phyloP scores from a whole-genome alignment of 1,140 invertebrate species.

The Lepidurus couesii region DNA sequence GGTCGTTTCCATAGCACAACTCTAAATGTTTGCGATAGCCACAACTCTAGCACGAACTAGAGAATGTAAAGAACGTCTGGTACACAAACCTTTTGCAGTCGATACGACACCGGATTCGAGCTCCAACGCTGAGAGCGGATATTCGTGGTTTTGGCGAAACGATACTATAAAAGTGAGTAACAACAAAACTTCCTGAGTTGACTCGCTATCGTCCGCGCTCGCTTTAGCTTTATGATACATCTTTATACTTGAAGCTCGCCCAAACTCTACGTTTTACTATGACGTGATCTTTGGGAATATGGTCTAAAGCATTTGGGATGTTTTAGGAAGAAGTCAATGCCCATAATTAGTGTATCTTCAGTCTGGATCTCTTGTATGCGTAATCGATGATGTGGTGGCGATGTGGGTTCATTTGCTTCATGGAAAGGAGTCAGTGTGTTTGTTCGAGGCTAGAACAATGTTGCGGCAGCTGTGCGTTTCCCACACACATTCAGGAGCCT shows the following conservation, averaged over 20 bases:
- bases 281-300: too few relatives aligned
- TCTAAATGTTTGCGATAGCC: not conserved
- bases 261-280: too few relatives aligned
- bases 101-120: not conserved
- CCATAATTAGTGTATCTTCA: not conserved
- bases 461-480: not conserved
- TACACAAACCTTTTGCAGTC: not conserved
- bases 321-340: not conserved
- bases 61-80: not conserved
- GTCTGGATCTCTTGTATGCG: not conserved
- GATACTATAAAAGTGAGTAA: not conserved
- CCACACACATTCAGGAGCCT: not conserved
- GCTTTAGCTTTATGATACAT: too few relatives aligned
- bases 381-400: conserved; percentile 3
- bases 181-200: too few relatives aligned
- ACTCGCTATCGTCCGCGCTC: too few relatives aligned
- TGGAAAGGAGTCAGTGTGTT: not conserved
- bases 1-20: not conserved
- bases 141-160: not conserved
- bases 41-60: not conserved
- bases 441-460: not conserved
- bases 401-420: not conserved
- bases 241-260: too few relatives aligned
- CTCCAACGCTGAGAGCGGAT: not conserved
- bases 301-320: not conserved